phyloP scores from a whole-genome alignment of 2,888 invertebrate genomes.

The Furcula furcula region DNA sequence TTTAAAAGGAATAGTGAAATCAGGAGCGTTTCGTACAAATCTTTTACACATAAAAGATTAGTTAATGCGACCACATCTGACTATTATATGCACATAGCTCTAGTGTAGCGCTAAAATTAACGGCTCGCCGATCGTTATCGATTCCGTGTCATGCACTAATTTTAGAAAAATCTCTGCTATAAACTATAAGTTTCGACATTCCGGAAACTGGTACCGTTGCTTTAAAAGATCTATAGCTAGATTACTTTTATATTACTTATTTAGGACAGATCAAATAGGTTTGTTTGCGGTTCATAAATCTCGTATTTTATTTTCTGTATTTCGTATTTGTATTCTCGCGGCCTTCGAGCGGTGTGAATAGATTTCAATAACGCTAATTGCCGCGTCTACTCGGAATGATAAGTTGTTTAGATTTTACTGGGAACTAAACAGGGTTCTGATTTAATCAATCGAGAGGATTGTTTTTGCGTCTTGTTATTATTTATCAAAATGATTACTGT shows the following conservation, averaged over 20 bases:
- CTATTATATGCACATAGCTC: constrained; percentile 29
- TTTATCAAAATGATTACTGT: constrained; percentile 12
- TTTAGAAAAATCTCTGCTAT: constrained; percentile 56
- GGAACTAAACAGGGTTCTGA: constrained; percentile 24
- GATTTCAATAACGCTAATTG: constrained; percentile 23
- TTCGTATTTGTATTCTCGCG: constrained; percentile 9
- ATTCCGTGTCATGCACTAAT: constrained; percentile 61
- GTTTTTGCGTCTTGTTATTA: constrained; percentile 2
- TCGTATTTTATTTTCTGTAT: constrained; percentile 18
- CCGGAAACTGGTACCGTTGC: constrained; percentile 26
- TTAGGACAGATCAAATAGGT: constrained; percentile 21
- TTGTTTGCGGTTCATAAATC: constrained; percentile 15
- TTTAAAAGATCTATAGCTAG: constrained; percentile 21
- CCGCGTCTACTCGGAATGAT: constrained; percentile 17
- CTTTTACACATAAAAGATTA: constrained; percentile 2
- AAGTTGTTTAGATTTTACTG: too few relatives aligned
- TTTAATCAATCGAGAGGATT: constrained; percentile 11
- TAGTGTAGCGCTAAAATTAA: constrained; percentile 43
- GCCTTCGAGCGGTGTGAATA: constrained; percentile 16
- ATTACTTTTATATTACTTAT: constrained; percentile 26
- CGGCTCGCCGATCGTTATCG: constrained; percentile 53
- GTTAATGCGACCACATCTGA: constrained; percentile 12
- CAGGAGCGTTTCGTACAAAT: too few relatives aligned
- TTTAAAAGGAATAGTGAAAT: too few relatives aligned
- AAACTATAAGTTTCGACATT: constrained; percentile 37